Base-by-base conservation (phyloP, 2,113 vertebrate species). In the Thunnus thynnus region DNA sequence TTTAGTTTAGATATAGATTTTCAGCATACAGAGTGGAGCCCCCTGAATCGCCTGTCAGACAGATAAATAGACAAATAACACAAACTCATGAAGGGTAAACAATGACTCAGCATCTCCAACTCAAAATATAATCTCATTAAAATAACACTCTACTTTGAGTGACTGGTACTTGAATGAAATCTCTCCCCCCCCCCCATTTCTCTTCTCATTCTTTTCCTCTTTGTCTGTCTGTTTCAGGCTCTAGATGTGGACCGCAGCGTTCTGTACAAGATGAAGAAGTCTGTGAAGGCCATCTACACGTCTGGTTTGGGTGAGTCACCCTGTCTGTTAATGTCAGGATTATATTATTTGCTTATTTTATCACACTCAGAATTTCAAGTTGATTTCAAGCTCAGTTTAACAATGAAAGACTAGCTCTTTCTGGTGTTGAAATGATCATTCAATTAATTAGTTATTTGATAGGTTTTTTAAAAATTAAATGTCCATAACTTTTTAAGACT, bases 231-330 rank as follows among this genome's bases (percentile, higher is more conserved):
- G n/a, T 72, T 72, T 57, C 83, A 99, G 98, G 97, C 98, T 78
- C 93, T 99, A 88, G 98, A 99, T 79, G 98, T 99, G 88, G 98
- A 99, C 91, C 96, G 98, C 85, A 98, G 96, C 66, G 98, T 99
- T 84, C 96, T 99, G 68, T 98, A 99, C 94, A 99, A 99, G 93
- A 99, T 99, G 98, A 99, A 99, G 95, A 99, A 99, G 90, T 99
- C 98, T 1, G 98, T 99, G 73, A 99, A 99, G 94, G 96, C 98
- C 64, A 99, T 99, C 92, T 98, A 99, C 87, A 83, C 97, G 52
- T 99, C 98, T 72, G 98, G 98, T 84, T 93, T 99, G 78, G 97
- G 98, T 99, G 92, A 97, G 98, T 96, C 52, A n/a, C 54, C 41
- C 66, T 5, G 5, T 63, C 57, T 55, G 41, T 30, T 13, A 0